A percentile compares a stretch with the other conserved stretches of the same genome.
phyloP scores from a whole-genome alignment of 2,797 vertebrate species.

The Sciaenops ocellatus region DNA sequence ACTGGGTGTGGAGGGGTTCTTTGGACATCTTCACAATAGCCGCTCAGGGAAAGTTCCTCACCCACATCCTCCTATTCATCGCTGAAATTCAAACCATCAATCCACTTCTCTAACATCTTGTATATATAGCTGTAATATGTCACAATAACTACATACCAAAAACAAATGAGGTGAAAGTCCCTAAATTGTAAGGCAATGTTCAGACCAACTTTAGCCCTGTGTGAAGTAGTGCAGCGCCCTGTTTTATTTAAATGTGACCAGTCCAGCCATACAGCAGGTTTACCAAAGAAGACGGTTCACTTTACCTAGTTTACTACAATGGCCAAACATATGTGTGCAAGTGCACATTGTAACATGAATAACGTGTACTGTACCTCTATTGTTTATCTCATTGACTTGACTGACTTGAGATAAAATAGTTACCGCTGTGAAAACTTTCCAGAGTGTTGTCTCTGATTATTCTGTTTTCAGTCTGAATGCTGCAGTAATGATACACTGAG shows the following conservation, averaged over 20 bases:
- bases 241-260: not conserved
- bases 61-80: not conserved
- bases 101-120: not conserved
- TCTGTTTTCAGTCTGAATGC: not conserved
- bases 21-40: slow-evolving; percentile 4
- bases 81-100: not conserved
- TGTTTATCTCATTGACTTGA: not conserved
- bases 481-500: not conserved
- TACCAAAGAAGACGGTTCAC: not conserved
- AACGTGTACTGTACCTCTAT: too few species aligned
- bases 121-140: not conserved
- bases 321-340: not conserved
- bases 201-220: not conserved
- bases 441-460: not conserved
- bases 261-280: not conserved
- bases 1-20: not conserved
- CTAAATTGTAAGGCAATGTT: not conserved
- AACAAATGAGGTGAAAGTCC: slow-evolving; percentile 1
- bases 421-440: not conserved
- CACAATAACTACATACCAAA: not conserved
- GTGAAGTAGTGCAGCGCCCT: not conserved
- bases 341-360: not conserved
- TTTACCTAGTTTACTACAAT: too few species aligned
- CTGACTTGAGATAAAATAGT: not conserved
- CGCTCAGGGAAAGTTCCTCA: not conserved